Base-by-base conservation (phyloP, 2,888 invertebrate genomes). In the Schizotus pectinicornis region DNA sequence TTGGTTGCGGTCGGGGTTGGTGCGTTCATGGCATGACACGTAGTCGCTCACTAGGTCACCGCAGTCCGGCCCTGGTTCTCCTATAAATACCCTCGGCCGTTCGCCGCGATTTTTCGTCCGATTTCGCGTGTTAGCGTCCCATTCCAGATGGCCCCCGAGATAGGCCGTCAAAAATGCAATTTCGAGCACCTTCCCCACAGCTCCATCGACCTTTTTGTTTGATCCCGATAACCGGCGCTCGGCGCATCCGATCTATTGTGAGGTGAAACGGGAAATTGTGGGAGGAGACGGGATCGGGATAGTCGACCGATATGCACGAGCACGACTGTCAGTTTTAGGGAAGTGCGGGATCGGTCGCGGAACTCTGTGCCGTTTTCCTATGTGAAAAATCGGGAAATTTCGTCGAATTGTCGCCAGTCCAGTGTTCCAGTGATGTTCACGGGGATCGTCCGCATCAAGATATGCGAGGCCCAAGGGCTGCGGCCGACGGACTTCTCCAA, bases 381-480 rank as follows among this genome's bases (percentile, higher is more conserved):
- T 22, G 22, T 22, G 22, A 22, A 22, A 22, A 22, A 5, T 22
- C 22, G 5, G 5, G 22, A 22, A 22, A 22, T 22, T 22, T 22
- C 22, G 5, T 22, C 22, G 22, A 22, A 22, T 22, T 22, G 2
- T 35, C 22, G 42, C 32, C 6, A 38, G 56, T 57, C 22, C 22
- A 22, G 22, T 22, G 22, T 5, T 22, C 22, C 22, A 22, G 22
- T 22, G 61, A 94, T 95, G 94, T 99, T 99, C 86, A 95, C 95
- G 85, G 98, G 98, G 79, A 95, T 92, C 80, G 87, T 98, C 81
- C 94, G 93, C 81, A 89, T 99, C 79, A 94, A 94, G 87, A 89
- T 99, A 82, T 94, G 95, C 86, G 97, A 98, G 87, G 98, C 98
- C 77, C 89, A 91, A 79, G 95, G 96, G 80, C 89, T 99, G 77